Base-by-base conservation (phyloP, 2,797 vertebrate species). In the Tolypeutes matacus region DNA sequence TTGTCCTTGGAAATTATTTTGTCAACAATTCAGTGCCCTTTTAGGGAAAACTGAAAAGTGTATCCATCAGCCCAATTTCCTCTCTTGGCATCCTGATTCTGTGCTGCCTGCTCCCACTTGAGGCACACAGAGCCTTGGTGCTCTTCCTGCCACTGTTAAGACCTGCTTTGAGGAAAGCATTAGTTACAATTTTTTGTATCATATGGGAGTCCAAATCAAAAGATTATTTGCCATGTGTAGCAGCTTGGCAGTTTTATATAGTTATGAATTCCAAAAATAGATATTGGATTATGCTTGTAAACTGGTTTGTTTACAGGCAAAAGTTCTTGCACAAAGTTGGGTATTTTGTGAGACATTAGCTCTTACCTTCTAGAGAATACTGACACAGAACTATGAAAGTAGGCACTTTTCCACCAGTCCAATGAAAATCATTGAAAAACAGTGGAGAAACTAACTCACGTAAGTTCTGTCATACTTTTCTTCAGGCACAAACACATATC, bases 1-100 rank as follows among this genome's bases (percentile, higher is more conserved):
- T 72, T 91, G 27, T 67, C n/a, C 67, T 96, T 91, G 77, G 69
- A 94, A 42, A 49, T 91, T 62, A 72, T 49, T 73, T 73, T 77
- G 62, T 13, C 64, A 83, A 23, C 39, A 91, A 29, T 62, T 84
- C 3, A 53, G 39, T 13, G 25, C 14, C 11, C n/a, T 93, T 14
- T 77, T 46, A 77, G 46, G 60, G n/a, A 73, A 94, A 86, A 36
- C 34, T 64, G 25, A 4, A 85, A 70, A 3, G 1, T 58, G 18
- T 51, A 39, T 78, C 82, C 23, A 42, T 25, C 39, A 14, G 82
- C 27, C 60, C 36, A n/a, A 0, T 51, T 36, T 80, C 3, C 0
- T 3, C 15, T 75, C 42, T 25, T 53, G 51, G 70, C 25, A 3
- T 58, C 34, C 14, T 39, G 21, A n/a, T 25, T 81, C 29, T 60